Percentiles rank a stretch among this genome's conserved stretches.
Evolutionary conservation across 2,888 invertebrate genomes (phyloP).

Genomic region (Acleris laterana): DNA sequence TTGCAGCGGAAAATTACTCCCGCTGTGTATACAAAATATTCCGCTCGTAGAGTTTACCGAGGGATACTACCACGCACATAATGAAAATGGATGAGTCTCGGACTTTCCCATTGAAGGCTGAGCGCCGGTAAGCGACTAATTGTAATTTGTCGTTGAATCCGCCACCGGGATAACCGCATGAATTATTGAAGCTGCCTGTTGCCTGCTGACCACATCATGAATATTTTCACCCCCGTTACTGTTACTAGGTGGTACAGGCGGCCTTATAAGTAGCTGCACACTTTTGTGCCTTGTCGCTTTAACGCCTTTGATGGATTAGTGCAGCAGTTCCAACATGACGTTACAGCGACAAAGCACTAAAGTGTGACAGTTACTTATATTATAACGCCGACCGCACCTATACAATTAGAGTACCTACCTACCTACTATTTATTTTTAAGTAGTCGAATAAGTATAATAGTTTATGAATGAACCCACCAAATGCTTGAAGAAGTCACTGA

Average conservation of each 20-base stretch:
- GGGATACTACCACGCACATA: constrained; percentile 10
- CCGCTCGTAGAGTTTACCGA: constrained; percentile 19
- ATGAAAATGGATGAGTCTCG: constrained; percentile 35
- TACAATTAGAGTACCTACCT: too few species aligned
- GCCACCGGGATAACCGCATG: constrained; percentile 7
- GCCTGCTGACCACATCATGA: background rate
- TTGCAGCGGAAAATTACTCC: constrained; percentile 28
- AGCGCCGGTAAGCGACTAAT: constrained; percentile 15
- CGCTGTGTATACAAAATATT: constrained; percentile 24
- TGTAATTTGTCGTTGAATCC: constrained; percentile 24
- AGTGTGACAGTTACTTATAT: too few species aligned
- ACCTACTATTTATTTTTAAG: too few species aligned
- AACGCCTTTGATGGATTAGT: too few species aligned
- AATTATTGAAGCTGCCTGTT: constrained; percentile 7
- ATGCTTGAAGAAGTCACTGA: constrained; percentile 15
- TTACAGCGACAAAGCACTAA: too few species aligned
- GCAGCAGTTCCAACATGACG: too few species aligned
- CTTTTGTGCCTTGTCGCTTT: too few species aligned
- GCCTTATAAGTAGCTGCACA: too few species aligned
- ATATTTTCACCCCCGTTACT: background rate
- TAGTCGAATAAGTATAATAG: background rate
- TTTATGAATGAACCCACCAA: constrained; percentile 5
- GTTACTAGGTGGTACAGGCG: too few species aligned
- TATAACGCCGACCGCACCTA: too few species aligned
- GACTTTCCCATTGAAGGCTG: constrained; percentile 8